Base-by-base conservation (phyloP, 2,888 invertebrate species). In the Eudemis profundana region DNA sequence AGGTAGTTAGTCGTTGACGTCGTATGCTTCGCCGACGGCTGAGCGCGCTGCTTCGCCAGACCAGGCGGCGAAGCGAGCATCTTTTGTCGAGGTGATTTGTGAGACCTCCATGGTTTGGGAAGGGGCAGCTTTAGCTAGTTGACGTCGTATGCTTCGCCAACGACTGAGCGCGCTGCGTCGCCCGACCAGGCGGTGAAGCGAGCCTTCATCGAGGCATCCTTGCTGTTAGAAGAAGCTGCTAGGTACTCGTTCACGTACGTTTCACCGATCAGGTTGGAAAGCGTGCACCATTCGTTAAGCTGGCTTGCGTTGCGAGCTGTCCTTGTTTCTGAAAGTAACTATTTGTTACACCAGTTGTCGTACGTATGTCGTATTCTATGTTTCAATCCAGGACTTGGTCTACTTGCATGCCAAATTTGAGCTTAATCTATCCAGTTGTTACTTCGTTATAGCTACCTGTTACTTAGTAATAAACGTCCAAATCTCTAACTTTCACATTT, bases 281-380 rank as follows among this genome's bases (percentile, higher is more conserved):
- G 83, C 90, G 96, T 62, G 95, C 97, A 4, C 96, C 97, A 0
- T 97, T 97, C 83, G 94, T 97, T 46, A 97, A 97, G 94, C 96
- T 96, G 89, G 68, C 72, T 72, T 1, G n/a, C n/a, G n/a, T n/a
- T n/a, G n/a, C n/a, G n/a, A n/a, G n/a, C n/a, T n/a, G n/a, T n/a
- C n/a, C n/a, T n/a, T n/a, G n/a, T n/a, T n/a, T n/a, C n/a, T n/a
- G n/a, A n/a, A n/a, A n/a, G n/a, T n/a, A n/a, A n/a, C n/a, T n/a
- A n/a, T n/a, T n/a, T n/a, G n/a, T n/a, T n/a, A n/a, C n/a, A n/a
- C n/a, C n/a, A n/a, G n/a, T n/a, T n/a, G n/a, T n/a, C n/a, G n/a
- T n/a, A n/a, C n/a, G n/a, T n/a, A n/a, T n/a, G n/a, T n/a, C n/a
- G n/a, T n/a, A n/a, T n/a, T n/a, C n/a, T n/a, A n/a, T n/a, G n/a